Conservation (phyloP, 2,797 vertebrate species). For the Peromyscus eremicus region DNA sequence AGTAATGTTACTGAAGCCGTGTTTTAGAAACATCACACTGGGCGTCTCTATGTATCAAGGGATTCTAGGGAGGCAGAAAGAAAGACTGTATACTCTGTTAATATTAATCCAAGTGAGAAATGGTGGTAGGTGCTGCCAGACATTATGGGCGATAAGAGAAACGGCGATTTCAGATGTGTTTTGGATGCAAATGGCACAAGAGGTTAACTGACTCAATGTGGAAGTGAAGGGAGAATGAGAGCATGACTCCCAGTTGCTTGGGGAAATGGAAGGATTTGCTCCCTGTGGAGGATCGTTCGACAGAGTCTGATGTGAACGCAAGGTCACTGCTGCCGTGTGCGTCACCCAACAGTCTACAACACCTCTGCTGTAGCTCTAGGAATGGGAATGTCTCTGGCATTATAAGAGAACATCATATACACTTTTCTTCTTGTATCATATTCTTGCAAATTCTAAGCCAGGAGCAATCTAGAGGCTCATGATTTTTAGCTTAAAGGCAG, state of each 20-base stretch:
- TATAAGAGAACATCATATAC: background rate
- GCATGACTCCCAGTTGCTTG: background rate
- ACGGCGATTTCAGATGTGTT: background rate
- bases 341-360: fast-evolving
- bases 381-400: background rate
- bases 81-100: background rate
- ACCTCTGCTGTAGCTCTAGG: background rate
- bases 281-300: background rate
- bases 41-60: background rate
- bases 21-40: constrained; percentile 8
- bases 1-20: background rate
- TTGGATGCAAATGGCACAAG: background rate
- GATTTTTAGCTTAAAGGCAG: constrained; percentile 32
- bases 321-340: background rate
- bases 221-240: constrained; percentile 4
- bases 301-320: background rate
- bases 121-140: background rate
- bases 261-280: background rate
- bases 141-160: background rate
- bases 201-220: background rate
- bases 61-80: background rate
- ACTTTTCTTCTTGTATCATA: background rate
- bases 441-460: background rate
- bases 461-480: background rate
- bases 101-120: constrained; percentile 28